Base-by-base conservation (phyloP, 1,140 invertebrate genomes). In the Megalonaias nervosa region DNA sequence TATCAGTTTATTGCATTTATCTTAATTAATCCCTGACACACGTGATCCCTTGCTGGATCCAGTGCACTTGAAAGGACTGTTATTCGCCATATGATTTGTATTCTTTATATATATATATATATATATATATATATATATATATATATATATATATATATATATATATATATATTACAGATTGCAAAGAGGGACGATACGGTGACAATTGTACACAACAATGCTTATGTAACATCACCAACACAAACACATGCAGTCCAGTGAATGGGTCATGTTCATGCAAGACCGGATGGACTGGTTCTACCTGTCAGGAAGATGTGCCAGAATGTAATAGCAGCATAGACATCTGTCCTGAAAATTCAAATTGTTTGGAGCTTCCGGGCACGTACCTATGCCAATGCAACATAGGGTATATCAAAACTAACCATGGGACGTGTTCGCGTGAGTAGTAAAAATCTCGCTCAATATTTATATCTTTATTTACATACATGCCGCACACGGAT, bases 231-330 rank as follows among this genome's bases (percentile, higher is more conserved):
- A 21, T 65, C 13, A 13, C 23, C 16, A 66, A 71, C 56, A 77
- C 75, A 11, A 31, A 71, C 23, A 67, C 75, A 66, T 77, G 75
- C 72, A 70, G 55, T 56, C 48, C 60, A 21, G 65, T 61, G 6
- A 60, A 61, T 17, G 75, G 75, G 15, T n/a, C 68, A 16, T 77
- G 75, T 57, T 71, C 59, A 13, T 77, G 75, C 62, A 71, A 71
- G 31, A 14, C 62, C 48, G 75, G 75, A 5, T 77, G 75, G 75
- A 21, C 16, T 15, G 75, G 70, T 23, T n/a, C 0, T 5, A 59
- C 15, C 1, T 77, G 75, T 55, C 64, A 23, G n/a, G 4, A 31
- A 5, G 69, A 77, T 48, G 61, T 60, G 13, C 48, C 71, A 57
- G 75, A 77, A 38, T 77, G 75, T 67, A 60, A 71, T 38, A n/a